phyloP scores from a whole-genome alignment of 1,140 invertebrate species.

The Zaprionus gabonicus region DNA sequence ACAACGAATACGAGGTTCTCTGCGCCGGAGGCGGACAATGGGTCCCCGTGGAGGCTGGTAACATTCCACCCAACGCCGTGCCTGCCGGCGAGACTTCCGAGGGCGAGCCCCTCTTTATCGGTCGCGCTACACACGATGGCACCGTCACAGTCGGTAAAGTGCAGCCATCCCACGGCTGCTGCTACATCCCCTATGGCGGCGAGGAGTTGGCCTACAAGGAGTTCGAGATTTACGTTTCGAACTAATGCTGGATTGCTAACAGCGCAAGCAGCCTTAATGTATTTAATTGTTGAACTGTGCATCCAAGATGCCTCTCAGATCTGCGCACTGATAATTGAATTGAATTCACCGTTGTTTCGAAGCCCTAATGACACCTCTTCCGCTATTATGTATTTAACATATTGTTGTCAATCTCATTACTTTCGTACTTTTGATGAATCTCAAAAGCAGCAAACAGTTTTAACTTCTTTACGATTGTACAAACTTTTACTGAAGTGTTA shows the following conservation, averaged over 20 bases:
- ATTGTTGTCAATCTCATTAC: constrained; percentile 28
- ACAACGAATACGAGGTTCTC: constrained; percentile 90
- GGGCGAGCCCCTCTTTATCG: constrained; percentile 90
- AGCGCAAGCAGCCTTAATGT: constrained; percentile 16
- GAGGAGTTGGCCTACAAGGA: constrained; percentile 89
- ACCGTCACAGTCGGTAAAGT: constrained; percentile 90
- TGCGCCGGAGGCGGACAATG: constrained; percentile 87
- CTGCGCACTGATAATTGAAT: constrained; percentile 31
- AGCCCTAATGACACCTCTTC: constrained; percentile 8
- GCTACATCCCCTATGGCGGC: constrained; percentile 90
- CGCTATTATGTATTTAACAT: constrained; percentile 16
- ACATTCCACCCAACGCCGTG: constrained; percentile 89
- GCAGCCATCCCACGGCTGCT: constrained; percentile 88
- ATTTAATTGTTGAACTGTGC: constrained; percentile 39
- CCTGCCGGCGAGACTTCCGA: constrained; percentile 90
- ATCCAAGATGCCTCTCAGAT: constrained; percentile 37
- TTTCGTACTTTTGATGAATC: constrained; percentile 35
- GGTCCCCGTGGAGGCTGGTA: constrained; percentile 87
- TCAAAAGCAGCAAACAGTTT: constrained; percentile 10
- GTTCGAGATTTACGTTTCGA: constrained; percentile 89
- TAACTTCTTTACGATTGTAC: constrained; percentile 7
- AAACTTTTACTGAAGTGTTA: background rate
- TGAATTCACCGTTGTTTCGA: constrained; percentile 14
- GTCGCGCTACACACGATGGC: constrained; percentile 88
- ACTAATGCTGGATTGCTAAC: constrained; percentile 39